Percentiles rank a stretch among this genome's conserved stretches.
These are phyloP conservation scores for Bibio marci DNA, from an alignment of 2,888 invertebrate genomes.

Conservation along the genomic window DNA sequence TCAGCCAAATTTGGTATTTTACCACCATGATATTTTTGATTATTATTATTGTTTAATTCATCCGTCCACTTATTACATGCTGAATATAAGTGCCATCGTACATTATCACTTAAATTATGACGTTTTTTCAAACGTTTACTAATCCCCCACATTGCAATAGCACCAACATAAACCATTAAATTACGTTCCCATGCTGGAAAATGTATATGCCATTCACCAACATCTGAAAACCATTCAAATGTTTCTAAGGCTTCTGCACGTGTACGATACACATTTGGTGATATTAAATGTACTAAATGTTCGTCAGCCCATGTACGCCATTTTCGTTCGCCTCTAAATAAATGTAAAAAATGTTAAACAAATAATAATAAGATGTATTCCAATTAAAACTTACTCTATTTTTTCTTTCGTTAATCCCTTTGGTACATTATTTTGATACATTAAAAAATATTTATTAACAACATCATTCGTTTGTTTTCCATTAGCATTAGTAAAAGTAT, in stretches of 20 bases:
- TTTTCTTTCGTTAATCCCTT: constrained; percentile 33
- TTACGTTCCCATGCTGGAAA: constrained; percentile 75
- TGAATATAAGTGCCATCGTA: constrained; percentile 76
- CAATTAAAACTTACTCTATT: constrained; percentile 36
- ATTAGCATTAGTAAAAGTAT: constrained; percentile 45
- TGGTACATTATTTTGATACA: constrained; percentile 47
- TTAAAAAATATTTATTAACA: constrained; percentile 75
- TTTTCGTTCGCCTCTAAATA: constrained; percentile 75
- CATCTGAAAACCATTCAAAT: constrained; percentile 85
- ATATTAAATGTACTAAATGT: constrained; percentile 77
- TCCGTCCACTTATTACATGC: constrained; percentile 67
- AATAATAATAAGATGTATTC: too few species aligned
- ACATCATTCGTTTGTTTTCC: constrained; percentile 57
- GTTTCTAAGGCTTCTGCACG: constrained; percentile 71
- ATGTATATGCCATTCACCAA: constrained; percentile 79
- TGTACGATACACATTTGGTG: constrained; percentile 92
- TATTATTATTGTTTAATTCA: constrained; percentile 30
- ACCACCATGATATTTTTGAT: constrained; percentile 69
- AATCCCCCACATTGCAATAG: constrained; percentile 85
- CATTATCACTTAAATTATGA: constrained; percentile 73
- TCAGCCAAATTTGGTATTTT: constrained; percentile 78
- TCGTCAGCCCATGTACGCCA: constrained; percentile 95
- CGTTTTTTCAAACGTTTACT: constrained; percentile 76
- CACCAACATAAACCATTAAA: constrained; percentile 82
- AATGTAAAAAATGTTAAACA: too few species aligned